Conservation (phyloP, 2,888 invertebrate genomes). For the Yponomeuta malinellus region DNA sequence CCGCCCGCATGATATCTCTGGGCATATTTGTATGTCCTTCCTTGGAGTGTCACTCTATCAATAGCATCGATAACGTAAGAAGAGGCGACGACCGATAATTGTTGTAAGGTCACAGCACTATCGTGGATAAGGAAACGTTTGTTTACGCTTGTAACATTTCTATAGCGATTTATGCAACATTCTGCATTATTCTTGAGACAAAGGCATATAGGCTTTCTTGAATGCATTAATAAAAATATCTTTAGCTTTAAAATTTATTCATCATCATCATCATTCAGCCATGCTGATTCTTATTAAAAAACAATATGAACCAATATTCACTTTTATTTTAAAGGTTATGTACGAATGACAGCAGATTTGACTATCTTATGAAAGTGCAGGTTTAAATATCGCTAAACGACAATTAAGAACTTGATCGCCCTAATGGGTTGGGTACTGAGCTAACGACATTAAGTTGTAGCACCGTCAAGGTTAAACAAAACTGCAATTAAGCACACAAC, state of each 20-base stretch:
- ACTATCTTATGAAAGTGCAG: background rate
- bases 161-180: no score
- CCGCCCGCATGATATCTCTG: background rate
- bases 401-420: background rate
- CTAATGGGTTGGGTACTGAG: background rate
- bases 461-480: constrained; percentile 27
- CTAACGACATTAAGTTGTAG: constrained; percentile 24
- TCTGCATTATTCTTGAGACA: no score
- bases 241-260: no score
- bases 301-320: no score
- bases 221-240: no score
- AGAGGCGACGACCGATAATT: constrained; percentile 70
- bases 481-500: no score
- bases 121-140: constrained; percentile 28
- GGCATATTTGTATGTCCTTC: constrained; percentile 5
- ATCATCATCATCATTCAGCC: no score
- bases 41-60: constrained; percentile 53
- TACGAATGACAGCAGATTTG: background rate
- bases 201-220: no score
- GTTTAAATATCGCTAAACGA: background rate
- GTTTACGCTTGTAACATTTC: no score
- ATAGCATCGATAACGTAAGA: constrained; percentile 56
- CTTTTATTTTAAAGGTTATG: background rate
- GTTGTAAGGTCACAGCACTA: constrained; percentile 69
- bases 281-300: no score